Evolutionary conservation across 2,113 vertebrate genomes (phyloP), one percentile per base, ranked within the genome.

Genomic region (Chamaetylas fuelleborni): DNA sequence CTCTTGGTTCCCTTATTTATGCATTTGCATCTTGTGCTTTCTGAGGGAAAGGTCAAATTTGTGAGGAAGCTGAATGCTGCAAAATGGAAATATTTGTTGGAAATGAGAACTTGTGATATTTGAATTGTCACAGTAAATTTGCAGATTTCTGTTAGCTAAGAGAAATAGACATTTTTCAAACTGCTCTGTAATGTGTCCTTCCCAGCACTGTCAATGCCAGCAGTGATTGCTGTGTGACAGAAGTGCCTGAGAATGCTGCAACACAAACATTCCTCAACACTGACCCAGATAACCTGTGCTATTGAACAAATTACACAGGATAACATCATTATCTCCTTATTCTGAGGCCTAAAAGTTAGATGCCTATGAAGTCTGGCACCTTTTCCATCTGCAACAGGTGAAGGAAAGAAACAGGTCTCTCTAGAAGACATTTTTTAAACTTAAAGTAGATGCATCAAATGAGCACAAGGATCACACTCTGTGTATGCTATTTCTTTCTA

Each of bases 251-350:
- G 61, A 72, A 70, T 36, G 4, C 9, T 89, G 73, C 53, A 84
- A 77, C 67, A 67, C 70, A 78, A 89, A 84, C 43, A 33, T 62
- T 90, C 76, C 78, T 56, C 81, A 72, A 14, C 0, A 4, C 48
- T 92, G 93, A 90, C 92, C 95, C 90, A 95, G 86, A 96, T 94
- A 96, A 92, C 88, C 88, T 51, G 15, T 38, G 53, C 92, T 93
- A 40, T 73, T 90, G 66, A 92, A 80, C 67, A 81, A 83, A 86
- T 94, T 77, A 90, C 62, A 80, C 42, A 62, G 54, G 71, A 33
- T 73, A 94, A 90, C 82, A 88, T 92, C 88, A 88, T 96, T 93
- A 90, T 62, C 58, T 88, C 50, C 67, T 83, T 29, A 77, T 86
- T 90, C 24, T 31, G 42, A 90, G 62, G 47, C 29, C 74, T 73